A percentile compares a stretch with the other conserved stretches of the same genome.
Evolutionary conservation across 2,113 vertebrate genomes (phyloP).

Genomic region (Carettochelys insculpta): DNA sequence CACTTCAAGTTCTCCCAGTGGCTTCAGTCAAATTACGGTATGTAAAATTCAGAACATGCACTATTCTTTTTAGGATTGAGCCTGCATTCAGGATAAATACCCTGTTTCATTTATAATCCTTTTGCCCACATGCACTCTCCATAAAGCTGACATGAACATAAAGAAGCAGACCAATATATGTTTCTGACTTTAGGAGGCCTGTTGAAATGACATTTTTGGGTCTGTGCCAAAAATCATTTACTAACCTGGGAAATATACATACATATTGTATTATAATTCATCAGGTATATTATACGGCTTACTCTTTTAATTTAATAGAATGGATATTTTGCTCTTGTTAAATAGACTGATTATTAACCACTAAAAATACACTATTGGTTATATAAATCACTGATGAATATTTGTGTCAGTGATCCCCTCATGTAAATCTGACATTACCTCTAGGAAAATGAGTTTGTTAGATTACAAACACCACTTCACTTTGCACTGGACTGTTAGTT

Average conservation of each 20-base stretch:
- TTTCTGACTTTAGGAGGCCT: not conserved
- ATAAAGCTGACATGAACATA: not conserved
- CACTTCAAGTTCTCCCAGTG: not conserved
- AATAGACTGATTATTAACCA: slow-evolving; percentile 1
- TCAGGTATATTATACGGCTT: not conserved
- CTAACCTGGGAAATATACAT: slow-evolving; percentile 31
- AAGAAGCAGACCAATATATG: not conserved
- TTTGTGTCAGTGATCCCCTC: slow-evolving; percentile 32
- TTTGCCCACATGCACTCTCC: slow-evolving; percentile 52
- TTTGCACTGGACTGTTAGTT: slow-evolving; percentile 18
- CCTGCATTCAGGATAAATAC: not conserved
- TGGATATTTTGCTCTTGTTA: slow-evolving; percentile 5
- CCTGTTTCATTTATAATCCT: slow-evolving; percentile 14
- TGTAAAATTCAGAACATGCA: not conserved
- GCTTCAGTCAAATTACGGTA: not conserved
- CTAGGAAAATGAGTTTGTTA: slow-evolving; percentile 48
- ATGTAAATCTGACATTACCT: not conserved
- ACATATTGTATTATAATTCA: slow-evolving; percentile 2
- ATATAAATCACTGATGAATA: slow-evolving; percentile 40
- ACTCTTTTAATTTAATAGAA: slow-evolving; percentile 20
- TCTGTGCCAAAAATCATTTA: slow-evolving; percentile 46
- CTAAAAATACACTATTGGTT: slow-evolving; percentile 46
- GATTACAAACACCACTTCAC: not conserved
- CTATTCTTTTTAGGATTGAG: accelerated
- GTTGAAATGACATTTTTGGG: not conserved